phyloP scores from a whole-genome alignment of 2,888 invertebrate genomes.

The Agonopterix alstromeriana region DNA sequence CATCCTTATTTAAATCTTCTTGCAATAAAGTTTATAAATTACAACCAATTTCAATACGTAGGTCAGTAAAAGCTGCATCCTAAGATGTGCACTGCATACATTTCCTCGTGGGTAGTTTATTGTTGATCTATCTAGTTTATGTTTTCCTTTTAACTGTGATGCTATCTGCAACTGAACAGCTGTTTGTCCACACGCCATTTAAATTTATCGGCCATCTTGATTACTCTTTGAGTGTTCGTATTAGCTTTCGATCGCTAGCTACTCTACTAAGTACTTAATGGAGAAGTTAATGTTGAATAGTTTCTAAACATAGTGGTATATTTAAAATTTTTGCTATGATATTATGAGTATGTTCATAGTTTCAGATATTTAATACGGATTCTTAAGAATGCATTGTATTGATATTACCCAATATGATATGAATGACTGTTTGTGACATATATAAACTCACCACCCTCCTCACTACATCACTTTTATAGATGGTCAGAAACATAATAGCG shows the following conservation, averaged over 20 bases:
- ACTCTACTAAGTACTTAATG: neutral
- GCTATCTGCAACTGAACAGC: constrained; percentile 26
- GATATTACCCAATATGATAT: too few species aligned
- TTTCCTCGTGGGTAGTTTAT: constrained; percentile 16
- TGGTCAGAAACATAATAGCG: too few species aligned
- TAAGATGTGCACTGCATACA: neutral
- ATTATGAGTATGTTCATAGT: too few species aligned
- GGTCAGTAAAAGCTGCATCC: too few species aligned
- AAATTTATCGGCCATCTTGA: constrained; percentile 22
- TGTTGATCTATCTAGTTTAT: constrained; percentile 27
- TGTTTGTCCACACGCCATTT: constrained; percentile 25
- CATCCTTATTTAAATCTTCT: neutral
- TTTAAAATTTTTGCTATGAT: too few species aligned
- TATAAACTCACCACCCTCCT: too few species aligned
- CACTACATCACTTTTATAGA: too few species aligned
- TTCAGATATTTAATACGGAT: too few species aligned
- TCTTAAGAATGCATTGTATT: too few species aligned
- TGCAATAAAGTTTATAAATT: neutral
- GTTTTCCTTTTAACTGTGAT: constrained; percentile 28
- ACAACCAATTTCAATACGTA: too few species aligned
- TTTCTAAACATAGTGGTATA: too few species aligned
- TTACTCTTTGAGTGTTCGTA: neutral
- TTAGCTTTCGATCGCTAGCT: constrained; percentile 1
- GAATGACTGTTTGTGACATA: too few species aligned
- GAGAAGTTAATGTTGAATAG: neutral